Conservation (phyloP, 2,797 vertebrate genomes). For the Apogon talboti region DNA sequence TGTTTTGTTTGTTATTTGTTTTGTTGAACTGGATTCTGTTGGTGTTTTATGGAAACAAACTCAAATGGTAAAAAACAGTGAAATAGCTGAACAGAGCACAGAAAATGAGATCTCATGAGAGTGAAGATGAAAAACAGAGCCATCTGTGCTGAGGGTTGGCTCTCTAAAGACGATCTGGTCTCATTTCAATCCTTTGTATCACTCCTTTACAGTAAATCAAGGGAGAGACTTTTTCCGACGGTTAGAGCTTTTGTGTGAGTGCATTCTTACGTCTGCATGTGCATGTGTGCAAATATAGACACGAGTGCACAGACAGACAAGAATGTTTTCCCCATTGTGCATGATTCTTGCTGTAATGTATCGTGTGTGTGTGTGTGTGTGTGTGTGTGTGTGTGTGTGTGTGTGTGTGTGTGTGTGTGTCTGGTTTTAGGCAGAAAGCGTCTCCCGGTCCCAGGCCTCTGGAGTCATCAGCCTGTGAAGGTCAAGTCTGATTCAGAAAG, state of each 20-base stretch:
- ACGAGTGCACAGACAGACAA: constrained; percentile 20
- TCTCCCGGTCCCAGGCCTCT: constrained; percentile 74
- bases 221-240: constrained; percentile 37
- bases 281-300: constrained; percentile 52
- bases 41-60: constrained; percentile 78
- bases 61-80: constrained; percentile 57
- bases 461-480: constrained; percentile 82
- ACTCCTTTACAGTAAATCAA: constrained; percentile 78
- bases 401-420: constrained; percentile 41
- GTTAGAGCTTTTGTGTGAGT: constrained; percentile 41
- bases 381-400: constrained; percentile 9
- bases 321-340: constrained; percentile 65
- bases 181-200: constrained; percentile 78
- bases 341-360: constrained; percentile 49
- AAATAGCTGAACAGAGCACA: constrained; percentile 73
- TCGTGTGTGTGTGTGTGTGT: constrained; percentile 30
- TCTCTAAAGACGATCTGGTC: constrained; percentile 78
- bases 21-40: constrained; percentile 73
- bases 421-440: constrained; percentile 72
- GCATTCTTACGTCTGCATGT: constrained; percentile 27
- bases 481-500: constrained; percentile 81
- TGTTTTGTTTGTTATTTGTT: constrained; percentile 78
- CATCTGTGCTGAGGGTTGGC: constrained; percentile 80
- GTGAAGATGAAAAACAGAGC: constrained; percentile 81
- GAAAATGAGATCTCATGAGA: constrained; percentile 83